Base-by-base conservation (phyloP, 2,113 vertebrate genomes). In the Pluvianellus socialis region DNA sequence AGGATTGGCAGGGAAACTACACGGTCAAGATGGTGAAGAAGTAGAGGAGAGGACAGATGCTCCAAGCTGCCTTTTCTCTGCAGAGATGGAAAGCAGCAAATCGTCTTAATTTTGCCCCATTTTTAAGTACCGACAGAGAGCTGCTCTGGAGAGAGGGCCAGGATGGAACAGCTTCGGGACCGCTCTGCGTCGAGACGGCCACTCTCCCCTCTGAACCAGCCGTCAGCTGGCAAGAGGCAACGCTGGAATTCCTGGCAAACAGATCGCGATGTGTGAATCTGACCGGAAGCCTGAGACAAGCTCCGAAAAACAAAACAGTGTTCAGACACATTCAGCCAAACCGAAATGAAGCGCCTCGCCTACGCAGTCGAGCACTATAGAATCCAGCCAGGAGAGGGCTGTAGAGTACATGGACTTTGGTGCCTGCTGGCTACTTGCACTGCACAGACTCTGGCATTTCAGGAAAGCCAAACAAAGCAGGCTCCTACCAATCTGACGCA, bases 351-450 rank as follows among this genome's bases (percentile, higher is more conserved):
- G 77, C 4, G 26, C 42, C 32, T 7, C 8, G 18, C 9, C 26
- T 1, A 1, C 0, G 0, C 3, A 4, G 79, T 7, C 0, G 27
- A 87, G 88, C 88, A 9, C 65, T 95, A 10, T 1, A 33, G 73
- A 14, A 9, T 35, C 7, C 4, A 56, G 76, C 96, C 95, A 92
- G 96, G 86, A 97, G 96, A 88, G 95, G 94, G 95, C 93, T 94
- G 92, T 7, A 47, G 82, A 96, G 94, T 32, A 28, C 84, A 8
- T 0, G 71, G 32, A 2, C 93, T 59, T 9, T 0, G 7, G 8
- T 17, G 32, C 28, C 32, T 3, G 59, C 45, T 6, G 14, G 2
- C 49, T 7, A 6, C 28, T 8, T 26, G 2, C 15, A 4, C 77
- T 5, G 28, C 0, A 26, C 23, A 13, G 9, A 8, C 15, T 16